Evolutionary conservation across 2,888 invertebrate species (phyloP).

Genomic region (Aporophyla lueneburgensis): DNA sequence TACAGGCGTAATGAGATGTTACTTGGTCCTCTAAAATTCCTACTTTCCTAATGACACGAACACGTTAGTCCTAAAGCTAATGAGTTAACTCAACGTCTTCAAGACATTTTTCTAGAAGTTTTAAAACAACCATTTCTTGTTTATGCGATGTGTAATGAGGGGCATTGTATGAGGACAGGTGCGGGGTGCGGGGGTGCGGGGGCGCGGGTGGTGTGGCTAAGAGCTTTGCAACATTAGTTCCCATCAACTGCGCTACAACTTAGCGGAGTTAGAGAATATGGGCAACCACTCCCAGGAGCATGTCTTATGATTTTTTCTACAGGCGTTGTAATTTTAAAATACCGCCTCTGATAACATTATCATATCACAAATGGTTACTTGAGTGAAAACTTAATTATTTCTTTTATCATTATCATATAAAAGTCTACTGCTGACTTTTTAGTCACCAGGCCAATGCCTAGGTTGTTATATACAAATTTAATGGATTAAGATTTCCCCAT

Average conservation of each 20-base stretch:
- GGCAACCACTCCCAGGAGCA: conserved; percentile 26
- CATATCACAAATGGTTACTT: not conserved
- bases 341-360: not conserved
- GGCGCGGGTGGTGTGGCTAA: conserved; percentile 66
- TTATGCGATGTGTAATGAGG: conserved; percentile 68
- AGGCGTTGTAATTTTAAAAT: not conserved
- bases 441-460: too few species aligned
- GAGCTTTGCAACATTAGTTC: conserved; percentile 87
- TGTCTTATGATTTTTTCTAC: not conserved
- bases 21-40: not conserved
- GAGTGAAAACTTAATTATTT: not conserved
- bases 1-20: not conserved
- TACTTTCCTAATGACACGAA: conserved; percentile 1
- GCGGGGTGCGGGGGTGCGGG: conserved; percentile 57
- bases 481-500: too few species aligned
- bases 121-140: conserved; percentile 44
- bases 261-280: conserved; percentile 62
- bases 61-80: conserved; percentile 20
- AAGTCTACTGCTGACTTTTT: not conserved
- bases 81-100: conserved; percentile 19
- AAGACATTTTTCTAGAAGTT: conserved; percentile 53
- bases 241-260: conserved; percentile 79
- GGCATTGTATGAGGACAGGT: conserved; percentile 73
- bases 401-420: not conserved
- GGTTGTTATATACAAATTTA: not conserved